Conservation (phyloP, 2,888 invertebrate species). For the Plusia festucae region DNA sequence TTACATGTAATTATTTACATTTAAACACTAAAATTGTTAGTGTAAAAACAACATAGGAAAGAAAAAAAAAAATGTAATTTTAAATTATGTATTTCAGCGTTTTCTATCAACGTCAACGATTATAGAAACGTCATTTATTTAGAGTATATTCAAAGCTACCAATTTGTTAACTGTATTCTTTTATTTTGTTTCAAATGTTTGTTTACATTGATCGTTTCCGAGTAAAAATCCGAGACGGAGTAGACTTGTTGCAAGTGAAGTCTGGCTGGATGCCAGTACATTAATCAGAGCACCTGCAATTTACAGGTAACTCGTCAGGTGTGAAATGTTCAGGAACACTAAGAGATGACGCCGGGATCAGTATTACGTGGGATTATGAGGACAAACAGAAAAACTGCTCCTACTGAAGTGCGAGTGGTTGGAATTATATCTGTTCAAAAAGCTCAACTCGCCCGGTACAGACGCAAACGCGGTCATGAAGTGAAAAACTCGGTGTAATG, state of each 20-base stretch:
- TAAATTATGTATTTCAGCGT: background rate
- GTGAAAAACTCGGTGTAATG: too few species aligned
- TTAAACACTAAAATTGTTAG: too few species aligned
- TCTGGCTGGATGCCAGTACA: constrained; percentile 70
- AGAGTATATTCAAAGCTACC: constrained; percentile 2
- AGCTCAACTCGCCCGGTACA: too few species aligned
- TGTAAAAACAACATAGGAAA: too few species aligned
- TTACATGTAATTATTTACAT: too few species aligned
- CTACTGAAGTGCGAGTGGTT: background rate
- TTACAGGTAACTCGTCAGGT: constrained; percentile 61
- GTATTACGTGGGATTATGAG: constrained; percentile 32
- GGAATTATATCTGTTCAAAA: too few species aligned
- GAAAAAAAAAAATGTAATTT: too few species aligned
- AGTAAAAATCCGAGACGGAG: constrained; percentile 49
- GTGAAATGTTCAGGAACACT: constrained; percentile 48
- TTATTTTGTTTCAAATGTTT: constrained; percentile 30
- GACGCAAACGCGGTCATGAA: too few species aligned
- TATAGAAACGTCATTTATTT: constrained; percentile 6
- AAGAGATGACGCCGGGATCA: constrained; percentile 45
- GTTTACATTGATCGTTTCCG: constrained; percentile 52
- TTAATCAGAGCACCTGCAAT: constrained; percentile 73
- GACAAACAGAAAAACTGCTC: constrained; percentile 2
- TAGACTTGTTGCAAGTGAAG: constrained; percentile 66
- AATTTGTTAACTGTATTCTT: constrained; percentile 11
- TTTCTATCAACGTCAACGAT: background rate